Base-by-base conservation (phyloP, 2,113 vertebrate genomes). In the Scomber japonicus region DNA sequence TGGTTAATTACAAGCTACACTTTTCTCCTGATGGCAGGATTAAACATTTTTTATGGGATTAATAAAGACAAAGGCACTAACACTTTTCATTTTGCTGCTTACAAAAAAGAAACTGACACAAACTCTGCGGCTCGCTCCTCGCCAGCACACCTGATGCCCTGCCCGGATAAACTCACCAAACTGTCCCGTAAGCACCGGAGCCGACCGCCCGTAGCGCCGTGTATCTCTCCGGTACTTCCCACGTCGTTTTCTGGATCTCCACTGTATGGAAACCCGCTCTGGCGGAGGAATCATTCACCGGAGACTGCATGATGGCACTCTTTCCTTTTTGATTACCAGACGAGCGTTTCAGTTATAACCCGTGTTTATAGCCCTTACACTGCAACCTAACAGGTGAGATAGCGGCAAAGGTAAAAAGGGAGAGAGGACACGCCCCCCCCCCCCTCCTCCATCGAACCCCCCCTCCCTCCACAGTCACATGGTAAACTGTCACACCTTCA, bases 171-270 rank as follows among this genome's bases (percentile, higher is more conserved):
- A 82, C 94, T 94, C 80, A 96, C 95, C 95, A 96, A 0, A 96
- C 95, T 7, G 94, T 95, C 48, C 95, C 95, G 86, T 96, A 96
- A 1, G 95, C 95, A 63, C 95, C 95, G 15, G 95, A 93, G 9
- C 95, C 95, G 3, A 96, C 51, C 1, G 94, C 13, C 35, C 63
- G 82, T 54, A 96, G 89, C 31, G 86, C 24, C 3, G 81, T 65
- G 79, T 96, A 96, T 54, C 92, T 88, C 8, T 91, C 77, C 40
- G 94, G 94, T 57, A 95, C 76, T 19, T 95, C 94, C 95, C 95
- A 96, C 4, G 92, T 94, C 2, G 95, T 96, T 62, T 95, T 94
- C 75, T 96, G 94, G 60, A 96, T 40, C 70, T 96, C 95, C 40
- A 83, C 35, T 12, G 93, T 86, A 61, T 94, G 86, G 24, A 91